Evolutionary conservation across 2,797 vertebrate species (phyloP).

Genomic region (Micrastur ruficollis): DNA sequence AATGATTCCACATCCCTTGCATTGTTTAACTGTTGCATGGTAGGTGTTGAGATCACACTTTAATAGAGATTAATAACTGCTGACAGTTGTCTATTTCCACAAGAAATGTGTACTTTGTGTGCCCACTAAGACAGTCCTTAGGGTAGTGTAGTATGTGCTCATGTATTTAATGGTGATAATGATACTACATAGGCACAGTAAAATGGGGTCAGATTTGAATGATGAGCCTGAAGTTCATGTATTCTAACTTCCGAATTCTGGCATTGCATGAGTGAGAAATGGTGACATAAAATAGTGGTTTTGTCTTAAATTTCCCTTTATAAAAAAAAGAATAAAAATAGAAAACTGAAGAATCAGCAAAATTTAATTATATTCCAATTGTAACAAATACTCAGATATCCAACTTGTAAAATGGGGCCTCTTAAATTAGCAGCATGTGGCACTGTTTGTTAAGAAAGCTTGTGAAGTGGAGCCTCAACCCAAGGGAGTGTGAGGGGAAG

Average conservation of each 20-base stretch:
- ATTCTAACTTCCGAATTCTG: background rate
- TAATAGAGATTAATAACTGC: background rate
- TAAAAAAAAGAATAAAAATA: background rate
- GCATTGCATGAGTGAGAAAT: background rate
- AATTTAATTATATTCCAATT: background rate
- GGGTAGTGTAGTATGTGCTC: accelerated
- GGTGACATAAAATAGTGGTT: background rate
- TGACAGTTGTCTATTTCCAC: background rate
- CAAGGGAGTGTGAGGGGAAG: background rate
- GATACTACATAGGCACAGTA: background rate
- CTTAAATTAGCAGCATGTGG: background rate
- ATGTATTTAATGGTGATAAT: background rate
- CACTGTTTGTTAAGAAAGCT: background rate
- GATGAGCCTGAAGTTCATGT: background rate
- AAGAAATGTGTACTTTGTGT: background rate
- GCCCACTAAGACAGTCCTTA: background rate
- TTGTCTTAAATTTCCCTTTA: background rate
- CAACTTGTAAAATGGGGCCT: background rate
- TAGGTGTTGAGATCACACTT: background rate
- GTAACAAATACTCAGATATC: background rate
- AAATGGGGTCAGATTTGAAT: background rate
- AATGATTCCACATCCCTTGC: background rate
- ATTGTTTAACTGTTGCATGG: background rate
- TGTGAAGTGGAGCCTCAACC: background rate
- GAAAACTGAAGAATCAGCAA: background rate